These are phyloP conservation scores for Candidula unifasciata DNA, from an alignment of 2,888 invertebrate genomes.

Conservation along the genomic window DNA sequence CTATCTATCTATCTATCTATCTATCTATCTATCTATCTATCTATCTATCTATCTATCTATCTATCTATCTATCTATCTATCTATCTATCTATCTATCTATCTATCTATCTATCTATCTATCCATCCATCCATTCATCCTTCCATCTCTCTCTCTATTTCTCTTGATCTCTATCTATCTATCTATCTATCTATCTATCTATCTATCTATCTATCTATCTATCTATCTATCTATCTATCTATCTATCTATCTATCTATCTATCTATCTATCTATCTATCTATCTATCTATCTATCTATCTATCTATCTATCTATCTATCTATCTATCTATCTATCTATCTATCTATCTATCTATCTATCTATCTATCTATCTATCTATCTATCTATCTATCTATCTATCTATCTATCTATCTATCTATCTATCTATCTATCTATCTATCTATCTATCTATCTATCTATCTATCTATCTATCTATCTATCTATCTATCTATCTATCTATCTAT, in stretches of 20 bases:
- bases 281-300: slow-evolving; percentile 17
- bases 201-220: slow-evolving; percentile 21
- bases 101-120: slow-evolving; percentile 14
- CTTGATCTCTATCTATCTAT: slow-evolving; percentile 9
- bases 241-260: neutral
- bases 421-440: slow-evolving; percentile 15
- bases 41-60: no score
- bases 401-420: neutral
- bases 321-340: slow-evolving; percentile 25
- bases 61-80: slow-evolving; percentile 21
- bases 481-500: neutral
- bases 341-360: slow-evolving; percentile 25
- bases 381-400: slow-evolving; percentile 7
- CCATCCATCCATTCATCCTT: neutral
- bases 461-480: neutral
- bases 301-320: slow-evolving; percentile 22
- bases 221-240: slow-evolving; percentile 18
- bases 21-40: no score
- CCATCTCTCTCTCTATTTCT: neutral
- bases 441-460: slow-evolving; percentile 17
- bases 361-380: slow-evolving; percentile 25
- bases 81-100: slow-evolving; percentile 20
- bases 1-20: no score
- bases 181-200: slow-evolving; percentile 18
- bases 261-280: neutral